Evolutionary conservation across 2,113 vertebrate species (phyloP).

Genomic region (Tachycineta bicolor): DNA sequence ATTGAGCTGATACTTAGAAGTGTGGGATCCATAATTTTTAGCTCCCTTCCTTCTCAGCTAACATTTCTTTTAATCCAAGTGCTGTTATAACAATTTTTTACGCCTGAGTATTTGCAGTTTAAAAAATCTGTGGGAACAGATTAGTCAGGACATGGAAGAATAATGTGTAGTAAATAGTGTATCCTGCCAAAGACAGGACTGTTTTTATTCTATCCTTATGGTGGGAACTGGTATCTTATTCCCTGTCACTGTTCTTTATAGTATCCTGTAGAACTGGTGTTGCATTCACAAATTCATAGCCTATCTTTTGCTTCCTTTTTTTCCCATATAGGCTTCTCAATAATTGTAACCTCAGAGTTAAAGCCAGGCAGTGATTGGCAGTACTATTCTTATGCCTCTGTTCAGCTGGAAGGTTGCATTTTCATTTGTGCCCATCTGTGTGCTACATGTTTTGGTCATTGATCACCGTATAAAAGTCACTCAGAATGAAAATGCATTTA

Average conservation of each 20-base stretch:
- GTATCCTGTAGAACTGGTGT: not conserved
- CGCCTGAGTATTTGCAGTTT: not conserved
- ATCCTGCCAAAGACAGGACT: not conserved
- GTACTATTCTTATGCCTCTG: not conserved
- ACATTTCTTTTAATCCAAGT: not conserved
- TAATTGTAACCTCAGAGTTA: not conserved
- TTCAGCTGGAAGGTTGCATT: constrained; percentile 5
- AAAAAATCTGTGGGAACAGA: not conserved
- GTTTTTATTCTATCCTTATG: not conserved
- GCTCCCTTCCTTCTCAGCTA: not conserved
- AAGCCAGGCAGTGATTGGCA: not conserved
- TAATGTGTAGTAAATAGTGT: not conserved
- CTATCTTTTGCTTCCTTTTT: not conserved
- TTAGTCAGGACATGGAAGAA: not conserved
- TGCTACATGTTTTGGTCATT: not conserved
- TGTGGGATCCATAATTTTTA: not conserved
- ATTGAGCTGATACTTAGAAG: not conserved
- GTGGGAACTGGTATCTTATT: not conserved
- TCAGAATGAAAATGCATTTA: constrained; percentile 14
- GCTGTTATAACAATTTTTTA: not conserved
- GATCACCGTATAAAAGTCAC: not conserved
- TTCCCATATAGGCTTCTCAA: not conserved
- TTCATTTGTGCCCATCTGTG: not conserved
- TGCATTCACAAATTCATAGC: not conserved
- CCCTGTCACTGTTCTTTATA: not conserved